Evolutionary conservation across 2,113 vertebrate genomes (phyloP).

Genomic region (Heterocephalus glaber): DNA sequence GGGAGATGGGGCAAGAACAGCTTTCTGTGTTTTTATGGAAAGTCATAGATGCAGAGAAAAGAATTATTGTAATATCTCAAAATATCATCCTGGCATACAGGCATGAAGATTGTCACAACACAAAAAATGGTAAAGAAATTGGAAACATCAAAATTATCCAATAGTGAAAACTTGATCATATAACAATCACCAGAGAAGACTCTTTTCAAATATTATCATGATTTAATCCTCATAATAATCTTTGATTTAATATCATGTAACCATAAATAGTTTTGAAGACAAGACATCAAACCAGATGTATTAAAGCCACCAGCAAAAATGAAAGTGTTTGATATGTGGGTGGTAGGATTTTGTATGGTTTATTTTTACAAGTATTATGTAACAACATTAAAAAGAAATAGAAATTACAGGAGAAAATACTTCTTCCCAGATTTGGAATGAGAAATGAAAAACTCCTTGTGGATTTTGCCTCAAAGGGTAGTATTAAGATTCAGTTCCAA

Average conservation of each 20-base stretch:
- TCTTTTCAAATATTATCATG: constrained; percentile 3
- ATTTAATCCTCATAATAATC: constrained; percentile 46
- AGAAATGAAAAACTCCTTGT: constrained; percentile 65
- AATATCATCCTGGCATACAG: background rate
- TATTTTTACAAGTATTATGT: constrained; percentile 50
- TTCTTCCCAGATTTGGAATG: constrained; percentile 25
- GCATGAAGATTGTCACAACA: background rate
- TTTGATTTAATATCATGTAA: constrained; percentile 40
- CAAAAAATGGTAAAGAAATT: background rate
- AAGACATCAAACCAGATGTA: constrained; percentile 15
- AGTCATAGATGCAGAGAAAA: background rate
- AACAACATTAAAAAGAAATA: constrained; percentile 57
- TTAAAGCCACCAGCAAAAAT: constrained; percentile 50
- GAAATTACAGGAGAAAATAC: constrained; percentile 63
- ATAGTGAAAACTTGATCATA: background rate
- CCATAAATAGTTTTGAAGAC: constrained; percentile 54
- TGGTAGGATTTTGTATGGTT: constrained; percentile 52
- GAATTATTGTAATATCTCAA: constrained; percentile 5
- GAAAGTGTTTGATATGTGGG: constrained; percentile 57
- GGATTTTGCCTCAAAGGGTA: constrained; percentile 56
- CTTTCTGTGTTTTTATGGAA: background rate
- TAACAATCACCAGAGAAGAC: background rate
- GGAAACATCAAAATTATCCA: background rate
- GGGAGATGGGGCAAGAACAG: background rate
- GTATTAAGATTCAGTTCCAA: constrained; percentile 51